Evolutionary conservation across 2,113 vertebrate species (phyloP).

Genomic region (Gulo gulo): DNA sequence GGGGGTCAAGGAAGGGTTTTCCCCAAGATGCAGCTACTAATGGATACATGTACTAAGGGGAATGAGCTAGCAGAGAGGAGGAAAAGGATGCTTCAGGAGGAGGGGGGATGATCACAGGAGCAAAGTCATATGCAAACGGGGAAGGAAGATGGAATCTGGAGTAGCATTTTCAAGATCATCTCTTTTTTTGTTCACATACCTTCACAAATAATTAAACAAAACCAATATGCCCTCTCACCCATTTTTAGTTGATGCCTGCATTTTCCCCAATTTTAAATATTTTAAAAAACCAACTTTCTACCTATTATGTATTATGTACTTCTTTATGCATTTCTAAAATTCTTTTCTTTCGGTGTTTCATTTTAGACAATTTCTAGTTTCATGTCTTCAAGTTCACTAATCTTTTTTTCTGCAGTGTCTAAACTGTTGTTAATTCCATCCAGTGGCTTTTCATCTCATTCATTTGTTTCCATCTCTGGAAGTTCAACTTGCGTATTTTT

Average conservation of each 20-base stretch:
- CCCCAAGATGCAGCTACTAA: background rate
- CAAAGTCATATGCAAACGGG: background rate
- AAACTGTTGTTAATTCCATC: background rate
- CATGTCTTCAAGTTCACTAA: background rate
- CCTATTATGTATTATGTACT: background rate
- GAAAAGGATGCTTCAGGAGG: background rate
- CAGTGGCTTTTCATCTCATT: background rate
- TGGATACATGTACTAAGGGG: background rate
- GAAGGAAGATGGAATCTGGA: background rate
- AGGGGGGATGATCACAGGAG: background rate
- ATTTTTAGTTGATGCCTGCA: background rate
- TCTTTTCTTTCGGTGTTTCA: background rate
- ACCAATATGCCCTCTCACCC: background rate
- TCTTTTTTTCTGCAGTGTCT: background rate
- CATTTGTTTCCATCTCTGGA: slow-evolving; percentile 23
- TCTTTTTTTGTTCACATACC: background rate
- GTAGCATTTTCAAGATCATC: background rate
- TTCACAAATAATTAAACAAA: background rate
- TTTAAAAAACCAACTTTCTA: background rate
- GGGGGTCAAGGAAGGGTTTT: background rate
- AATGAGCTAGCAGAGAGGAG: background rate
- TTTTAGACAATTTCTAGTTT: background rate
- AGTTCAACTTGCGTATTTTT: background rate
- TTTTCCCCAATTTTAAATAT: slow-evolving; percentile 8
- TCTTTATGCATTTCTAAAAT: slow-evolving; percentile 6